Percentiles rank a stretch among this genome's conserved stretches.
Conservation (phyloP, 2,888 invertebrate species). For the Patella caerulea region DNA sequence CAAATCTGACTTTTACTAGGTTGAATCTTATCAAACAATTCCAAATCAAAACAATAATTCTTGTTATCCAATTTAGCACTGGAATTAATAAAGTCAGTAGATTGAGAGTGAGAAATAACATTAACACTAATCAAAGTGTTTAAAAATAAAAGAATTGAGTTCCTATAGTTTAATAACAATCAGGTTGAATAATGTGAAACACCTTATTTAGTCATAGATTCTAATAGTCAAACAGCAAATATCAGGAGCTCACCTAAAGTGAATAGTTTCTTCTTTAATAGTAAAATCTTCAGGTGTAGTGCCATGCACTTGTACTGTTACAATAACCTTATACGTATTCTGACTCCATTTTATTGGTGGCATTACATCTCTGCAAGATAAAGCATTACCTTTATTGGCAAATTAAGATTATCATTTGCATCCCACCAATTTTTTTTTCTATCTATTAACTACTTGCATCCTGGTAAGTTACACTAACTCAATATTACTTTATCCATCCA, state of each 20-base stretch:
- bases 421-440: no score
- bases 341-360: conserved; percentile 56
- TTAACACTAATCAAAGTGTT: no score
- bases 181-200: not conserved
- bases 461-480: no score
- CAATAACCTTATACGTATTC: conserved; percentile 50
- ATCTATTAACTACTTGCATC: no score
- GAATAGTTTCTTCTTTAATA: conserved; percentile 22
- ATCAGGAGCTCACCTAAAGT: conserved; percentile 27
- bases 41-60: conserved; percentile 46
- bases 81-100: conserved; percentile 12
- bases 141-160: not conserved
- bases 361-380: not conserved
- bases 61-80: conserved; percentile 48
- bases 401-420: no score
- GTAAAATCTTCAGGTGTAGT: conserved; percentile 36
- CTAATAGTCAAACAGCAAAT: no score
- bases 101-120: not conserved
- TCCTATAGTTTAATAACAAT: not conserved
- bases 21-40: conserved; percentile 51
- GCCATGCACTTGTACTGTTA: conserved; percentile 51
- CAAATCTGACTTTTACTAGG: conserved; percentile 44
- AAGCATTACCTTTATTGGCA: not conserved
- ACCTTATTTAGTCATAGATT: not conserved
- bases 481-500: no score